Evolutionary conservation across 1,140 invertebrate genomes (phyloP), one percentile per base, ranked within the genome.

Genomic region (Drosophila parabipectinata): DNA sequence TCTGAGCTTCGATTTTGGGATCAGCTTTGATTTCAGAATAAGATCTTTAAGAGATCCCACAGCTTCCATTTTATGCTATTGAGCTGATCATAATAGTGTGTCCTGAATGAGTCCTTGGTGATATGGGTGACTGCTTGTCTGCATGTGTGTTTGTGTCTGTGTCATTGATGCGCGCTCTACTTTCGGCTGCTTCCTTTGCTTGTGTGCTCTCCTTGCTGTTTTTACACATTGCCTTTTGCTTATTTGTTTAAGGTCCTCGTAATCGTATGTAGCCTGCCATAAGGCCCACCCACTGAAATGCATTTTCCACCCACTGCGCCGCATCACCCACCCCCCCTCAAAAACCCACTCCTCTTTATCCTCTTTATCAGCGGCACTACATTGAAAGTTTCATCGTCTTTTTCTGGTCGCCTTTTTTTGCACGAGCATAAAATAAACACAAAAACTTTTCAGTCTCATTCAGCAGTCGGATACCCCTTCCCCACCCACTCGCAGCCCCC

Each of bases 371-470:
- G 63, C 60, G 34, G 63, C 63, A 67, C 61, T 56, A 62, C 56
- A 61, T 64, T 59, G 66, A 75, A 54, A 60, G 63, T 72, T 71
- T 72, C 63, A 79, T 64, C 75, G 68, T 74, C 55, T 39, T 74
- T 61, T 72, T 53, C 41, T 37, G 60, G 63, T 66, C 53, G 39
- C 60, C 41, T 57, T 56, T 57, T 57, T 73, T 32, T 64, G 48
- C 69, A 56, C 18, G 32, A 69, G 79, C 83, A 79, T 69, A 82
- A 87, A 88, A 85, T 78, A 87, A 88, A 88, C 61, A 82, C 79
- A 87, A 88, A 80, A 85, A 85, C 72, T 85, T 87, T 78, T 57
- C 83, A 87, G 79, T 61, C 78, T 85, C 73, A 77, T 82, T 87
- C 74, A 82, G 73, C 26, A 59, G 64, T 41, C 37, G 73, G 53